Percentiles rank a stretch among this genome's conserved stretches.
phyloP scores from a whole-genome alignment of 2,888 invertebrate species.

The Caenorhabditis angaria region DNA sequence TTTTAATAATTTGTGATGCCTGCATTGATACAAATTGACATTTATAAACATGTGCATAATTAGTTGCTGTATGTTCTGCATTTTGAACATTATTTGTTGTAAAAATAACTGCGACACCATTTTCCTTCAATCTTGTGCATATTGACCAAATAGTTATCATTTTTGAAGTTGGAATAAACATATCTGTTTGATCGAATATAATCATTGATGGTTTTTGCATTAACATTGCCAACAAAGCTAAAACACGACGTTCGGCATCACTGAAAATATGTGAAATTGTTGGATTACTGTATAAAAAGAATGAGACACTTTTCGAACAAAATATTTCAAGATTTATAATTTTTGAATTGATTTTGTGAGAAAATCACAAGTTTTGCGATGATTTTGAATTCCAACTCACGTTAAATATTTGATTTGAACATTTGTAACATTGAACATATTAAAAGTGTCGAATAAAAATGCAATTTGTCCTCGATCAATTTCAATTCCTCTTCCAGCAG shows the following conservation, averaged over 20 bases:
- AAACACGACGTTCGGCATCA: not conserved
- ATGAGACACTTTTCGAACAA: too few species aligned
- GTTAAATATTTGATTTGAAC: not conserved
- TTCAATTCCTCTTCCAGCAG: not conserved
- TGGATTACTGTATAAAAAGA: too few species aligned
- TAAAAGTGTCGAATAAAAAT: slow-evolving; percentile 3
- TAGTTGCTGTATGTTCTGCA: not conserved
- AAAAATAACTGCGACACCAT: slow-evolving; percentile 2
- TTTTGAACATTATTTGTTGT: not conserved
- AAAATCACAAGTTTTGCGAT: too few species aligned
- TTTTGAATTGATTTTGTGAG: too few species aligned
- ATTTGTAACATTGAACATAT: not conserved
- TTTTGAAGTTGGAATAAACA: not conserved
- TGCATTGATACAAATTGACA: not conserved
- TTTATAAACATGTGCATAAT: not conserved
- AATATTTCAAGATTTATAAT: too few species aligned
- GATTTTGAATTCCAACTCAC: too few species aligned
- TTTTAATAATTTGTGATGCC: not conserved
- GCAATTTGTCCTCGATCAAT: not conserved
- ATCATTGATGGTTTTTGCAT: slow-evolving; percentile 7
- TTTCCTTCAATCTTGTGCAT: not conserved
- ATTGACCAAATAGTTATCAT: slow-evolving; percentile 6
- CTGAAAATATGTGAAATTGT: too few species aligned
- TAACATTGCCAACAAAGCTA: not conserved
- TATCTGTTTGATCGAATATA: slow-evolving; percentile 1